These are phyloP conservation scores for Ianthella basta DNA, from an alignment of 37 sponge, comb jelly and placozoan species.

Conservation along the genomic window DNA sequence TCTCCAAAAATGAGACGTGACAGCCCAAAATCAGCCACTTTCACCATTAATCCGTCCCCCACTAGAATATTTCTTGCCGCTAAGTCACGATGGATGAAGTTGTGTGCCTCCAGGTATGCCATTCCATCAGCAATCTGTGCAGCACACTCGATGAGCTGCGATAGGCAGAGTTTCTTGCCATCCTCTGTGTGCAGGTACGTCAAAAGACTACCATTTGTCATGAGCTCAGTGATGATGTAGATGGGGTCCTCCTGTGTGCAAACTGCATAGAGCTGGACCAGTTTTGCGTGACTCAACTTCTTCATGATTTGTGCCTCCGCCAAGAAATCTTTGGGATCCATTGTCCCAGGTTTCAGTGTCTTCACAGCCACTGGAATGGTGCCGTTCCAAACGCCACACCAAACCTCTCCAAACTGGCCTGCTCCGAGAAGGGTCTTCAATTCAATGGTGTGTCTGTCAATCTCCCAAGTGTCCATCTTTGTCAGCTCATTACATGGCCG, in stretches of 20 bases:
- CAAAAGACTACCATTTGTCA: constrained; percentile 81
- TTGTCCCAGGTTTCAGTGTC: constrained; percentile 86
- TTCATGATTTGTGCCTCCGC: constrained; percentile 95
- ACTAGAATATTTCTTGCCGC: constrained; percentile 86
- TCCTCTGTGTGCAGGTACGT: constrained; percentile 72
- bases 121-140: constrained; percentile 95
- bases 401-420: constrained; percentile 93
- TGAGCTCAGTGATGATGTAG: constrained; percentile 88
- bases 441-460: constrained; percentile 72
- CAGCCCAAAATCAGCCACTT: constrained; percentile 88
- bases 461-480: constrained; percentile 96
- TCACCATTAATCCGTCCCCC: constrained; percentile 68
- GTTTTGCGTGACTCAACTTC: constrained; percentile 88
- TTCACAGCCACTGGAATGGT: constrained; percentile 87
- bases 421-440: constrained; percentile 76
- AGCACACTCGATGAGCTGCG: constrained; percentile 55
- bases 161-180: constrained; percentile 49
- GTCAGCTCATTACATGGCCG: constrained; percentile 57
- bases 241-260: constrained; percentile 85
- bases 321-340: constrained; percentile 77
- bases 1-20: constrained; percentile 71
- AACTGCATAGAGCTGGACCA: constrained; percentile 88
- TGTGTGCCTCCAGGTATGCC: constrained; percentile 97
- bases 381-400: constrained; percentile 82
- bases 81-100: constrained; percentile 93